These are phyloP conservation scores for Calliphora vicina DNA, from an alignment of 1,140 invertebrate genomes.

Conservation along the genomic window DNA sequence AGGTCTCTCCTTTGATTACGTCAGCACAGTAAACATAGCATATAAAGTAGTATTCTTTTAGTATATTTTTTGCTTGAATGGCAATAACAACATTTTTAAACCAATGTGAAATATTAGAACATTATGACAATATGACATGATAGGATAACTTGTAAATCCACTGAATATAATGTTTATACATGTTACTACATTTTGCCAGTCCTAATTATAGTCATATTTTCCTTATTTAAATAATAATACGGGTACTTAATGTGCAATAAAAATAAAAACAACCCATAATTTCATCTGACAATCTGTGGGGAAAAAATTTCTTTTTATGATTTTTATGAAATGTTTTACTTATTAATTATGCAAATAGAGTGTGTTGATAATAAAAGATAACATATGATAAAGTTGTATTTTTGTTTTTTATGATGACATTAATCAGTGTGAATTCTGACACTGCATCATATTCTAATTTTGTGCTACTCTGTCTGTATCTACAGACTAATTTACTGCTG, in stretches of 20 bases:
- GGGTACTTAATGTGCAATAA: neutral
- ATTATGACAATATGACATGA: no score
- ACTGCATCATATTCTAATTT: neutral
- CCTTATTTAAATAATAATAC: neutral
- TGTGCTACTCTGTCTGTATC: neutral
- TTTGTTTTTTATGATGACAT: neutral
- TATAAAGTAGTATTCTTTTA: no score
- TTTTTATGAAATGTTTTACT: no score
- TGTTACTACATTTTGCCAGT: no score
- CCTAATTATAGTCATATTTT: neutral
- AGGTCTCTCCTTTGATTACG: no score
- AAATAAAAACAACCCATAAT: neutral
- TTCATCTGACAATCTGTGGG: neutral
- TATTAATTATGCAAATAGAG: neutral
- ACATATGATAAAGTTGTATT: neutral
- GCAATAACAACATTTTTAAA: no score
- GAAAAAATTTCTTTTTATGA: no score
- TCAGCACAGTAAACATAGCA: no score
- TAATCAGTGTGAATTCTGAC: neutral
- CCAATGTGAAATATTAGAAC: no score
- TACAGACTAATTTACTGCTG: neutral
- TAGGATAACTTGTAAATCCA: no score
- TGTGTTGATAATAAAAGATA: slow-evolving; percentile 1
- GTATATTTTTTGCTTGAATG: no score
- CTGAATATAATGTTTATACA: no score